Evolutionary conservation across 2,888 invertebrate species (phyloP).

Genomic region (Nezara viridula): DNA sequence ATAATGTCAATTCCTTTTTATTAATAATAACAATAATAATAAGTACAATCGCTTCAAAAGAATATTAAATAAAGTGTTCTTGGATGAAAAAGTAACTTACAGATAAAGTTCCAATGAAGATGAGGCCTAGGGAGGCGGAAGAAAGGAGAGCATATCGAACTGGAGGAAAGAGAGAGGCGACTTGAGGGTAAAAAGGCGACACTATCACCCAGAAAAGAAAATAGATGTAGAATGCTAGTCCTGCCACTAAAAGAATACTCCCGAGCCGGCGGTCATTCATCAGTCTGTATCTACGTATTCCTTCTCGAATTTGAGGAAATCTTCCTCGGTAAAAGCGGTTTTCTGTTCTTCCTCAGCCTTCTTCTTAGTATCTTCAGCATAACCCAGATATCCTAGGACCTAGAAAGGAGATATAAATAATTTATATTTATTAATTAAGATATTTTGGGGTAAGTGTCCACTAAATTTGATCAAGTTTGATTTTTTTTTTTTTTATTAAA

Average conservation of each 20-base stretch:
- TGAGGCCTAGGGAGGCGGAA: conserved; percentile 75
- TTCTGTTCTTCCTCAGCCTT: conserved; percentile 69
- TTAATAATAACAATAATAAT: not conserved
- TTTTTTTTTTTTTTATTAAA: too few relatives aligned
- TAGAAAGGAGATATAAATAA: not conserved
- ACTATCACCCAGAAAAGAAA: conserved; percentile 78
- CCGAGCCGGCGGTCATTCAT: conserved; percentile 69
- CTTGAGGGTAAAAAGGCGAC: conserved; percentile 76
- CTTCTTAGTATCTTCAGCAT: conserved; percentile 65
- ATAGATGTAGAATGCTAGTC: conserved; percentile 73
- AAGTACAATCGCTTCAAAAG: not conserved
- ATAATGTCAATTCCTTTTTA: not conserved
- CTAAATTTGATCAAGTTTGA: too few relatives aligned
- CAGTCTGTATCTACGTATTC: conserved; percentile 72
- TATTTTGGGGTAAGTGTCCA: too few relatives aligned
- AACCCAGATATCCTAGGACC: not conserved
- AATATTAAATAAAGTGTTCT: not conserved
- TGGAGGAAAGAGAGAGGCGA: conserved; percentile 73
- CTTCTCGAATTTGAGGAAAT: conserved; percentile 77
- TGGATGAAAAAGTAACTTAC: conserved; percentile 10
- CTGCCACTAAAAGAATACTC: conserved; percentile 73
- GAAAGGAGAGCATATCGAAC: conserved; percentile 74
- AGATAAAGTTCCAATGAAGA: conserved; percentile 76
- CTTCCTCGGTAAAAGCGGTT: conserved; percentile 80
- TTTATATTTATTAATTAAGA: not conserved